phyloP scores from a whole-genome alignment of 2,113 vertebrate genomes.

The Nanger granti region DNA sequence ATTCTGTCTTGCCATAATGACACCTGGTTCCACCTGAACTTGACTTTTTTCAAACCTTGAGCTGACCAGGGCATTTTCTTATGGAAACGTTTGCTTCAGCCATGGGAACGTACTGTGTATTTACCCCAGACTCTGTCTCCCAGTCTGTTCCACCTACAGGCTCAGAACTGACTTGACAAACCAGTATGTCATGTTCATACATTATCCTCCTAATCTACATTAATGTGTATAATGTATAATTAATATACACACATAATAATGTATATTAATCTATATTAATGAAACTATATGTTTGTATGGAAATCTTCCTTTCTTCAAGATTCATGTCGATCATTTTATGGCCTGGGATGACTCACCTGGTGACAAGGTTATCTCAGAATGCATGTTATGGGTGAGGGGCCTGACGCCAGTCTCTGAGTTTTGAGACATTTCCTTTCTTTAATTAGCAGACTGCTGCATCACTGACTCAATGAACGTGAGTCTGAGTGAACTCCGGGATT shows the following conservation, averaged over 20 bases:
- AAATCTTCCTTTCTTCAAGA: not conserved
- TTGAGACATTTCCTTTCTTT: not conserved
- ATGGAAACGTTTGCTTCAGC: not conserved
- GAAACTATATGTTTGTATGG: not conserved
- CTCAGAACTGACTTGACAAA: not conserved
- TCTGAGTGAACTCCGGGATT: too few species aligned
- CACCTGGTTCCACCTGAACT: not conserved
- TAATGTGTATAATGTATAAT: not conserved
- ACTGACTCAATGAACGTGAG: too few species aligned
- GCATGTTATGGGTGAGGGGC: not conserved
- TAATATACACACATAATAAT: too few species aligned
- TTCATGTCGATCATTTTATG: fast-evolving
- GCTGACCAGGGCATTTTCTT: not conserved
- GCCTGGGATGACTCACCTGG: not conserved
- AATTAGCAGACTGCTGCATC: not conserved
- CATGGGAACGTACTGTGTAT: not conserved
- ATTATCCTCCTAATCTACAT: not conserved
- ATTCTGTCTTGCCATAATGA: not conserved
- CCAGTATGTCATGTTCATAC: not conserved
- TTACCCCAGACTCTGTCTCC: not conserved
- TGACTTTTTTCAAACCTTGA: not conserved
- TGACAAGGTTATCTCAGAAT: not conserved
- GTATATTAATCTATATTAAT: not conserved
- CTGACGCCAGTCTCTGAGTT: not conserved
- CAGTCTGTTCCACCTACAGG: not conserved